Evolutionary conservation across 2,797 vertebrate genomes (phyloP).

Genomic region (Esox lucius): DNA sequence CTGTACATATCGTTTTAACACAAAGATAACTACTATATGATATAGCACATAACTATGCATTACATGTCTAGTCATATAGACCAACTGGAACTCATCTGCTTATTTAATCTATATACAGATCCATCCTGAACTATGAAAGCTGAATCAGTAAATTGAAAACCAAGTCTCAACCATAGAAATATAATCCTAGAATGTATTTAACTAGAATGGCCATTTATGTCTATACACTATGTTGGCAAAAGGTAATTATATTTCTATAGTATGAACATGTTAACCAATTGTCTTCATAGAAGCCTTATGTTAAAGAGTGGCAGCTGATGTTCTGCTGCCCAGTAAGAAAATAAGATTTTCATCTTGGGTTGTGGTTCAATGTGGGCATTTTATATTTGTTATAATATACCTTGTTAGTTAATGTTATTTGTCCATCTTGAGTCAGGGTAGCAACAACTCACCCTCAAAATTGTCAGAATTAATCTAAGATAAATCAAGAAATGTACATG

Average conservation of each 20-base stretch:
- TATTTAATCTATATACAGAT: slow-evolving; percentile 65
- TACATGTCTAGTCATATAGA: slow-evolving; percentile 56
- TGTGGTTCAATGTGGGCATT: no score
- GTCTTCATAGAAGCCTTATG: background rate
- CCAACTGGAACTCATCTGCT: slow-evolving; percentile 2
- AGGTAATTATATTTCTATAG: background rate
- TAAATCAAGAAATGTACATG: no score
- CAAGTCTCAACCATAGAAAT: slow-evolving; percentile 4
- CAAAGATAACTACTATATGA: slow-evolving; percentile 53
- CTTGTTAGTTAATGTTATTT: no score
- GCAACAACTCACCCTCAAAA: no score
- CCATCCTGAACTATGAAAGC: slow-evolving; percentile 50
- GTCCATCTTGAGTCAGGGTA: no score
- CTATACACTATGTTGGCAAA: background rate
- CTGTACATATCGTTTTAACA: slow-evolving; percentile 24
- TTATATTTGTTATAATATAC: no score
- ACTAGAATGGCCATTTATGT: background rate
- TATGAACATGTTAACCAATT: background rate
- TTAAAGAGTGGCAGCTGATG: background rate
- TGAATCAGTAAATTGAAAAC: background rate
- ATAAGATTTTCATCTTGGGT: no score
- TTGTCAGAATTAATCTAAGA: no score
- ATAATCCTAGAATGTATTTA: background rate
- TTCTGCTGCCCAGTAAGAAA: no score
- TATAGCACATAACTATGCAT: slow-evolving; percentile 80